Base-by-base conservation (phyloP, 1,140 invertebrate species). In the Oryzaephilus surinamensis region DNA sequence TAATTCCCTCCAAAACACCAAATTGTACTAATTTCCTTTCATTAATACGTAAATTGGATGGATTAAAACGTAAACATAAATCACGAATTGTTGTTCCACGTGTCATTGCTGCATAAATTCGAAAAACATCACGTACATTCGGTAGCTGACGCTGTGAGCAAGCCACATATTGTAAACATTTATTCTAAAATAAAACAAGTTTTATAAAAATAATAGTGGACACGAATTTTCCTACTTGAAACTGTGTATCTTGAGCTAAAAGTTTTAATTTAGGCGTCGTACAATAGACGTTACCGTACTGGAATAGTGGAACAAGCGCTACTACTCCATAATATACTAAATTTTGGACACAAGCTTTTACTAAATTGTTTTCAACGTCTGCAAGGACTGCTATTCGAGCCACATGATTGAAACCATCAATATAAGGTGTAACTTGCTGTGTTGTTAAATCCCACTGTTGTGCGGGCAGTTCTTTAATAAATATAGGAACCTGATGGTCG, bases 261-360 rank as follows among this genome's bases (percentile, higher is more conserved):
- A 76, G 67, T 47, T 78, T 77, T 1, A 95, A 70, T 52, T 80
- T 78, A n/a, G 87, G 77, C 3, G 89, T 95, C 7, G 80, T 77
- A 32, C 84, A 79, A 62, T 96, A 97, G 44, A 93, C 81, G 63
- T 96, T 96, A 44, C 85, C 83, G 63, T 96, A 97, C 60, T 90
- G 90, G 51, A 97, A 83, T 48, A 97, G 81, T 6, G 91, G 87
- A 33, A 94, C 79, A 15, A 97, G 60, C 11, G 80, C 79, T 2
- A 90, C 77, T 12, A 76, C 72, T 15, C 69, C 71, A 42, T 77
- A 77, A 62, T 78, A 95, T 53, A 92, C 72, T 35, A 96, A 70
- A 70, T 97, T 97, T 61, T 94, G 89, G 26, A 96, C 78, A 60
- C 89, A 94, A 6, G 88, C 84, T 65, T 96, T 96, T 0, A 96